phyloP scores from a whole-genome alignment of 2,113 vertebrate genomes.

The Aegithalos caudatus region DNA sequence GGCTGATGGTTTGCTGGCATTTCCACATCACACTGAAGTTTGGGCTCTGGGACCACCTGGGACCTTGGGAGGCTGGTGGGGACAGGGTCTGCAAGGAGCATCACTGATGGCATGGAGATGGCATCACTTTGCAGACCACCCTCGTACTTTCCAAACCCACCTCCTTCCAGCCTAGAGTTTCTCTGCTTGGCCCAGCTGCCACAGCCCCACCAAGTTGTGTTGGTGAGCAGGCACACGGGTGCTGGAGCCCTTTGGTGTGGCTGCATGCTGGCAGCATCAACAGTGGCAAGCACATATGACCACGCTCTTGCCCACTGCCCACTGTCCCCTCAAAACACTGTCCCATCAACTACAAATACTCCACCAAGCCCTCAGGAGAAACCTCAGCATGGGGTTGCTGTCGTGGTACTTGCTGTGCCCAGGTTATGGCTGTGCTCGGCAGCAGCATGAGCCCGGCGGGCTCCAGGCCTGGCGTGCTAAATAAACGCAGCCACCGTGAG shows the following conservation, averaged over 20 bases:
- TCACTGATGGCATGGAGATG: neutral
- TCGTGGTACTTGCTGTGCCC: rapidly evolving
- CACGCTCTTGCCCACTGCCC: neutral
- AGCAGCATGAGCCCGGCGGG: neutral
- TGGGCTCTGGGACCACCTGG: rapidly evolving
- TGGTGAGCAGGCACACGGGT: rapidly evolving
- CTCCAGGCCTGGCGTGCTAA: neutral
- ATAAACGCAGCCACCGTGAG: slow-evolving; percentile 52
- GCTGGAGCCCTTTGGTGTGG: neutral
- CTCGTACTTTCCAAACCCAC: neutral
- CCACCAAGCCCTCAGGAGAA: neutral
- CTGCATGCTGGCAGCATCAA: rapidly evolving
- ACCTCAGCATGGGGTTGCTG: neutral
- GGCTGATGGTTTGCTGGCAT: neutral
- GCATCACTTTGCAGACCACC: rapidly evolving
- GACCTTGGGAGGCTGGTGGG: neutral
- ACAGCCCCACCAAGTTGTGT: rapidly evolving
- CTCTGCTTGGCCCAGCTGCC: rapidly evolving
- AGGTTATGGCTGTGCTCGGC: neutral
- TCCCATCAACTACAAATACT: neutral
- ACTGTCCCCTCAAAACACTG: neutral
- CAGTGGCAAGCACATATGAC: rapidly evolving
- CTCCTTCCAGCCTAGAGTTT: neutral
- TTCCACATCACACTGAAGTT: neutral
- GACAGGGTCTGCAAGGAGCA: neutral